Evolutionary conservation across 23 tunicate species (phyloP), one percentile per base, ranked within the genome.

Genomic region (Styela clava): DNA sequence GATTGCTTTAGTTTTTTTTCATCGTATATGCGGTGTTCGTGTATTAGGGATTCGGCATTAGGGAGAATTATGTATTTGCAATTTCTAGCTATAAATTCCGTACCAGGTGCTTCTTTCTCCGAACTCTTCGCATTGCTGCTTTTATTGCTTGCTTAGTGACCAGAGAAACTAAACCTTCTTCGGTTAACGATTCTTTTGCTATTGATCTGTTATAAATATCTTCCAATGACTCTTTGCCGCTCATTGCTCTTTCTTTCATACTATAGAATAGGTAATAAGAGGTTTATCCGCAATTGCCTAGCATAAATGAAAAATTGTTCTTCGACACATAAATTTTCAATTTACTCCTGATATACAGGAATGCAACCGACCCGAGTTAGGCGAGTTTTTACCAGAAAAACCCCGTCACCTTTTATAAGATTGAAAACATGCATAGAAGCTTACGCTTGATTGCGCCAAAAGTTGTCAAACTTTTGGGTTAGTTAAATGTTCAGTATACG

Each of bases 71-170:
- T n/a, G n/a, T n/a, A n/a, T 44, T 44, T 44, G 56, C 56, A 5
- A 5, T 7, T 44, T 44, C 7, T 44, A 7, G 9, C 56, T 12
- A 44, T 44, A 44, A 12, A 5, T 5, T 44, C 16, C 31, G 7
- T 71, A 71, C 77, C 35, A 19, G 77, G 7, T 20, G 34, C 3
- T 34, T 71, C 16, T 35, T 33, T 29, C 32, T 26, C 5, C 77
- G 5, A 35, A 34, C 77, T n/a, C 77, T 31, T 30, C 77, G 34
- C 77, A 71, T 71, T 12, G 77, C 77, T 21, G 77, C 77, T 32
- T 71, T 71, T 32, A 71, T 16, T 35, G 77, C 77, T 21, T 33
- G 35, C 16, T 71, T 71, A 26, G 32, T 71, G 3, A 35, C 32
- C 34, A 71, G 32, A 28, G 77, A 35, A 29, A 71, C 77, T 22